A percentile compares a stretch with the other conserved stretches of the same genome.
Conservation (phyloP, 92 coral and sea anemone genomes). For the Porites cylindrica region DNA sequence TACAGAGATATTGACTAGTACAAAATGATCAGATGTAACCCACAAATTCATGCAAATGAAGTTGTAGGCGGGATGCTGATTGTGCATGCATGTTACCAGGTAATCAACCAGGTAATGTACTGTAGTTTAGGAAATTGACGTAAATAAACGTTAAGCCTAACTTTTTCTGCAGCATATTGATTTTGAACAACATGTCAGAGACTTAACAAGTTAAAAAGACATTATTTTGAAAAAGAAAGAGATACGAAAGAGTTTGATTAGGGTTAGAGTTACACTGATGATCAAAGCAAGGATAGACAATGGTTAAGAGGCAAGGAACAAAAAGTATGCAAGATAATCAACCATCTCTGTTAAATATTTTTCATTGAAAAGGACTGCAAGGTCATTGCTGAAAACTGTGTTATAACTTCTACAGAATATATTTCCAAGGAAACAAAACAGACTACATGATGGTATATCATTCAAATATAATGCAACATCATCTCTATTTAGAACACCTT, state of each 20-base stretch:
- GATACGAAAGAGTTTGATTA: not conserved
- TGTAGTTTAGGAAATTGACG: too few relatives aligned
- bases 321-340: not conserved
- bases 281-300: not conserved
- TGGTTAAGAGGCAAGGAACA: not conserved
- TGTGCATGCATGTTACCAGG: too few relatives aligned
- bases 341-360: not conserved
- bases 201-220: not conserved
- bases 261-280: not conserved
- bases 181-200: not conserved
- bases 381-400: not conserved
- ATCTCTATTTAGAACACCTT: not conserved
- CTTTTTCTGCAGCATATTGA: not conserved
- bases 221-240: not conserved
- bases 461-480: not conserved
- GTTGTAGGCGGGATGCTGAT: too few relatives aligned
- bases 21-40: too few relatives aligned
- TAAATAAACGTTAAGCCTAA: not conserved
- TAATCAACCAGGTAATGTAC: too few relatives aligned
- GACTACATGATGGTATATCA: not conserved
- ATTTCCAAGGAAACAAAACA: not conserved
- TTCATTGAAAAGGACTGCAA: not conserved
- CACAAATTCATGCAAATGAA: too few relatives aligned
- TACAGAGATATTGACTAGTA: too few relatives aligned
- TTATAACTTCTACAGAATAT: not conserved